Evolutionary conservation across 2,888 invertebrate species (phyloP).

Genomic region (Melieria omissa): DNA sequence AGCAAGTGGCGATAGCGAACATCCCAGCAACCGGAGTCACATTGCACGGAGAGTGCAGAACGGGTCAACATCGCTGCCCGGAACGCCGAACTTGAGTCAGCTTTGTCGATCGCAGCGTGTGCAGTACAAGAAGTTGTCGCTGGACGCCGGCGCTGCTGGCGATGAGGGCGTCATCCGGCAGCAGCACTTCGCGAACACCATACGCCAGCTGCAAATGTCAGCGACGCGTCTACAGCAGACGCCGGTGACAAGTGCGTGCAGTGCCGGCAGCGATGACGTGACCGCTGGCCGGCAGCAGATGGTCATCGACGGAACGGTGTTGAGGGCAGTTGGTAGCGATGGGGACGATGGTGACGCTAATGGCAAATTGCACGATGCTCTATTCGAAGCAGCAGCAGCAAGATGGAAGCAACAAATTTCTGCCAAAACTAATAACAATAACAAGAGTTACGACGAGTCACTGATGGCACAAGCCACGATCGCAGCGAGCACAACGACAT

Average conservation of each 20-base stretch:
- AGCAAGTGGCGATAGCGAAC: slow-evolving; percentile 4
- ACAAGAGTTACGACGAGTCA: slow-evolving; percentile 11
- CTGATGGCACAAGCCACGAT: slow-evolving; percentile 3
- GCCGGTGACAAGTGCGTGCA: slow-evolving; percentile 5
- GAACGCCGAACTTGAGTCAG: slow-evolving; percentile 54
- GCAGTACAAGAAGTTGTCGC: slow-evolving; percentile 50
- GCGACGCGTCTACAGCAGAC: slow-evolving; percentile 21
- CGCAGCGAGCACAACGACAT: slow-evolving; percentile 28
- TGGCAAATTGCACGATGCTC: slow-evolving; percentile 23
- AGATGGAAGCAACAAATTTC: slow-evolving; percentile 15
- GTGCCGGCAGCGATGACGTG: background rate
- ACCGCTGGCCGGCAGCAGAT: slow-evolving; percentile 30
- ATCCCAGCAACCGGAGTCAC: slow-evolving; percentile 10
- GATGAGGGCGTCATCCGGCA: slow-evolving; percentile 28
- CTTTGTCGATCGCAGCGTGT: slow-evolving; percentile 45
- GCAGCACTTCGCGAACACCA: slow-evolving; percentile 32
- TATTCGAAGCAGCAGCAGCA: slow-evolving; percentile 24
- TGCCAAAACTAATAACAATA: slow-evolving; percentile 2
- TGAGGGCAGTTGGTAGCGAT: background rate
- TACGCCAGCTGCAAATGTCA: slow-evolving; percentile 38
- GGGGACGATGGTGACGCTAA: slow-evolving; percentile 26
- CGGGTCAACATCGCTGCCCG: slow-evolving; percentile 52
- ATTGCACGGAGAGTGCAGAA: slow-evolving; percentile 29
- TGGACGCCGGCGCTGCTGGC: slow-evolving; percentile 33
- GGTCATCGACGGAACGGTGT: background rate